phyloP scores from a whole-genome alignment of 2,797 vertebrate species.

The Bovichtus variegatus region DNA sequence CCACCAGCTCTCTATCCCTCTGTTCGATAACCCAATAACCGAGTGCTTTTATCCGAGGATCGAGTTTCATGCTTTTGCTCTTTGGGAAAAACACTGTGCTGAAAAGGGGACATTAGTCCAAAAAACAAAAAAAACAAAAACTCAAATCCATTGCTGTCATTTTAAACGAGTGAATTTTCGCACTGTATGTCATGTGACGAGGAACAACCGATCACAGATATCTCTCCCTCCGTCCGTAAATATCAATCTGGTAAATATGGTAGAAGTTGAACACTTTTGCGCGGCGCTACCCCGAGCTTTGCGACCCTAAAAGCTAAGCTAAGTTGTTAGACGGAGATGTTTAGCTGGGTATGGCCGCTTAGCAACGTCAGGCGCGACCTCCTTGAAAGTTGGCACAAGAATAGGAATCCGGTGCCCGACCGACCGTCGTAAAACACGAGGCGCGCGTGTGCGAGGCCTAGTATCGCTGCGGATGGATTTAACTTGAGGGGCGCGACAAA shows the following conservation, averaged over 20 bases:
- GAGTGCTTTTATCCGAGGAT: constrained; percentile 69
- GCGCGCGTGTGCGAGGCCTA: too few species aligned
- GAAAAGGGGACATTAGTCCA: not conserved
- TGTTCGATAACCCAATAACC: constrained; percentile 71
- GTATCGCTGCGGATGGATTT: too few species aligned
- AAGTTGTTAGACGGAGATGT: too few species aligned
- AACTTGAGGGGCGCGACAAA: too few species aligned
- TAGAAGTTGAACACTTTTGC: not conserved
- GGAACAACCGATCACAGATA: not conserved
- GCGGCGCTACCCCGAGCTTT: not conserved
- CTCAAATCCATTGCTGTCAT: too few species aligned
- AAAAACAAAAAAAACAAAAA: too few species aligned
- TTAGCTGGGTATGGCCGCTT: too few species aligned
- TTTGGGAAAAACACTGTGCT: constrained; percentile 1
- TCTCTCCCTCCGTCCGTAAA: not conserved
- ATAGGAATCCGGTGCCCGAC: accelerated
- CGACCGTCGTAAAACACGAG: too few species aligned
- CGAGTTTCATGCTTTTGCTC: constrained; percentile 62
- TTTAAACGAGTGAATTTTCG: too few species aligned
- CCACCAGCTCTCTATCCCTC: constrained; percentile 35
- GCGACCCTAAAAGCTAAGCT: not conserved
- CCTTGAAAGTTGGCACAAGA: not conserved
- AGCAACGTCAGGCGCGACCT: not conserved
- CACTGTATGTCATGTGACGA: not conserved
- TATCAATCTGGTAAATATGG: not conserved